A percentile compares a stretch with the other conserved stretches of the same genome.
Conservation (phyloP, 1,140 invertebrate species). For the Drosophila subobscura region DNA sequence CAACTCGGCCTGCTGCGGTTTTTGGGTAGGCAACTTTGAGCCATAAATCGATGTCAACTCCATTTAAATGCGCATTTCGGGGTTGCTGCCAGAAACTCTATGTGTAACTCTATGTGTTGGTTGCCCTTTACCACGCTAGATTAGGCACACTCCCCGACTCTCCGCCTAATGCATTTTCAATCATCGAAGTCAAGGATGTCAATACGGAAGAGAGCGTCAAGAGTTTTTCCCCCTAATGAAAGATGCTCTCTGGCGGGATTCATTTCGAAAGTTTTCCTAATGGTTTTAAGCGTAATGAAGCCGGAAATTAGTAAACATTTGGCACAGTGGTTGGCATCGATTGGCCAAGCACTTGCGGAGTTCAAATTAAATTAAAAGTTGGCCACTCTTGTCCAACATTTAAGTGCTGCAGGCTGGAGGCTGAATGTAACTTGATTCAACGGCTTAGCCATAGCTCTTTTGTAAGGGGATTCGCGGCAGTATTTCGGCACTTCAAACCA, state of each 20-base stretch:
- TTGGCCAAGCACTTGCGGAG: background rate
- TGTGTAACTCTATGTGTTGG: conserved; percentile 62
- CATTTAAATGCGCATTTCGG: conserved; percentile 67
- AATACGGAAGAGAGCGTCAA: conserved; percentile 22
- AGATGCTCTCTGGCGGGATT: conserved; percentile 34
- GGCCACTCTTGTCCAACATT: too few relatives aligned
- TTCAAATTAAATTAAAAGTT: background rate
- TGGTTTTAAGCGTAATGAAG: conserved; percentile 75
- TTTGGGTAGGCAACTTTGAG: conserved; percentile 34
- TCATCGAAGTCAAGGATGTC: conserved; percentile 41
- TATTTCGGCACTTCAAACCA: too few relatives aligned
- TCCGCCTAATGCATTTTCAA: conserved; percentile 45
- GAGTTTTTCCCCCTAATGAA: conserved; percentile 56
- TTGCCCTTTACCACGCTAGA: conserved; percentile 51
- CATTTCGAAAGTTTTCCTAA: conserved; percentile 73
- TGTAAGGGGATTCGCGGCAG: too few relatives aligned
- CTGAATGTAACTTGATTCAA: too few relatives aligned
- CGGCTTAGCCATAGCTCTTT: too few relatives aligned
- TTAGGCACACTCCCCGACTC: conserved; percentile 37
- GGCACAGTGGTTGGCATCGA: conserved; percentile 80
- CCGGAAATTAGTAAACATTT: conserved; percentile 78
- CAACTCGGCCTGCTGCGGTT: conserved; percentile 28
- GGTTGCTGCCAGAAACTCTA: conserved; percentile 38
- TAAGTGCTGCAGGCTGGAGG: too few relatives aligned
- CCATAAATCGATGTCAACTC: conserved; percentile 73